Evolutionary conservation across 2,888 invertebrate species (phyloP).

Genomic region (Thereva nobilitata): DNA sequence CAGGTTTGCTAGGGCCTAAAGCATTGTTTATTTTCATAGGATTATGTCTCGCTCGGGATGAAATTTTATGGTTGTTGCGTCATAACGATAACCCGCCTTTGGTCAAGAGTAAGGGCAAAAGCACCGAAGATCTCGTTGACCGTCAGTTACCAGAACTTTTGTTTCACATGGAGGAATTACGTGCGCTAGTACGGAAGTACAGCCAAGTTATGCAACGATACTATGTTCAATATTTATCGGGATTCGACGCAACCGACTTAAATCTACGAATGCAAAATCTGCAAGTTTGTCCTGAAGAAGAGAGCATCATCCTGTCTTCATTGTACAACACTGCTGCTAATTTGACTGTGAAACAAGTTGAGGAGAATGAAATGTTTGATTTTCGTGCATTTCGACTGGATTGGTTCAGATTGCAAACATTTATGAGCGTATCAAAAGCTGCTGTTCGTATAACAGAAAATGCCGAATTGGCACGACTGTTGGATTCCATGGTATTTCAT

Average conservation of each 20-base stretch:
- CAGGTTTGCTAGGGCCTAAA: conserved; percentile 96
- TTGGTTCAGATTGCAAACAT: conserved; percentile 96
- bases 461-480: conserved; percentile 82
- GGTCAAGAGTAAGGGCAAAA: conserved; percentile 82
- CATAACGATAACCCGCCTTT: conserved; percentile 95
- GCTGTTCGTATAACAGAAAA: conserved; percentile 79
- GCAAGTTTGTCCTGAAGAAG: conserved; percentile 89
- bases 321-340: conserved; percentile 86
- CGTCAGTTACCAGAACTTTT: conserved; percentile 94
- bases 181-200: conserved; percentile 93
- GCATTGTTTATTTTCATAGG: conserved; percentile 96
- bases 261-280: conserved; percentile 84
- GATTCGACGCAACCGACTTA: conserved; percentile 92
- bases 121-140: conserved; percentile 92
- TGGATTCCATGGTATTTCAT: conserved; percentile 96
- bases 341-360: conserved; percentile 91
- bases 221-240: conserved; percentile 95
- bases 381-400: conserved; percentile 93
- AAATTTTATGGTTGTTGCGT: conserved; percentile 93
- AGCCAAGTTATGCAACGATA: conserved; percentile 96
- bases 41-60: conserved; percentile 92
- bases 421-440: conserved; percentile 83
- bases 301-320: conserved; percentile 90
- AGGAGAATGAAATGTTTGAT: conserved; percentile 94
- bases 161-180: conserved; percentile 97